phyloP scores from a whole-genome alignment of 2,113 vertebrate species.

The Salvelinus fontinalis region DNA sequence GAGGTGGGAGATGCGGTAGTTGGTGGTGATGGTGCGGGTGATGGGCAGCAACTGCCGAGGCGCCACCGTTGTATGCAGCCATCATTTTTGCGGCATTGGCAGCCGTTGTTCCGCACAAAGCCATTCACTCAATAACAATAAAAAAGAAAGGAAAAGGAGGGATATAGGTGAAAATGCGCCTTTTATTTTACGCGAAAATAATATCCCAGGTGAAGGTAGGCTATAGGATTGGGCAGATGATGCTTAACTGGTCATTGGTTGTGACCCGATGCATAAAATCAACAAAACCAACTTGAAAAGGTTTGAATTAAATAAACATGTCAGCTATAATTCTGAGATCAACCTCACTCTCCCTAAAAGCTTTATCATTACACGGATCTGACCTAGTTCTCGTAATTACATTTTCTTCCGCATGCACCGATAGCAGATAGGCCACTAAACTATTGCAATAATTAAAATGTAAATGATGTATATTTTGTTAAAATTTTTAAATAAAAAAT shows the following conservation, averaged over 20 bases:
- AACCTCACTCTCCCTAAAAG: conserved; percentile 25
- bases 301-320: conserved; percentile 25
- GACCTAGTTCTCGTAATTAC: conserved; percentile 59
- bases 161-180: conserved; percentile 53
- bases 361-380: conserved; percentile 52
- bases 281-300: conserved; percentile 30
- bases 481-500: conserved; percentile 22
- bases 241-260: conserved; percentile 6
- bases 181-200: not conserved
- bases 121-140: conserved; percentile 75
- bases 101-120: conserved; percentile 89
- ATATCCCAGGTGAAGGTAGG: conserved; percentile 23
- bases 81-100: conserved; percentile 93
- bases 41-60: conserved; percentile 90
- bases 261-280: conserved; percentile 26
- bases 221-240: not conserved
- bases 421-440: not conserved
- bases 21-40: conserved; percentile 95
- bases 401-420: conserved; percentile 15
- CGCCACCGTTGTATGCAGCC: conserved; percentile 94
- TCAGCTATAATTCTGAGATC: conserved; percentile 35
- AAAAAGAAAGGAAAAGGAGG: conserved; percentile 12
- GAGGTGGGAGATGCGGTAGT: conserved; percentile 89
- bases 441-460: conserved; percentile 18
- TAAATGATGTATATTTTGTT: conserved; percentile 15